These are phyloP conservation scores for Aulostomus chinensis DNA, from an alignment of 2,797 vertebrate genomes.

Conservation along the genomic window DNA sequence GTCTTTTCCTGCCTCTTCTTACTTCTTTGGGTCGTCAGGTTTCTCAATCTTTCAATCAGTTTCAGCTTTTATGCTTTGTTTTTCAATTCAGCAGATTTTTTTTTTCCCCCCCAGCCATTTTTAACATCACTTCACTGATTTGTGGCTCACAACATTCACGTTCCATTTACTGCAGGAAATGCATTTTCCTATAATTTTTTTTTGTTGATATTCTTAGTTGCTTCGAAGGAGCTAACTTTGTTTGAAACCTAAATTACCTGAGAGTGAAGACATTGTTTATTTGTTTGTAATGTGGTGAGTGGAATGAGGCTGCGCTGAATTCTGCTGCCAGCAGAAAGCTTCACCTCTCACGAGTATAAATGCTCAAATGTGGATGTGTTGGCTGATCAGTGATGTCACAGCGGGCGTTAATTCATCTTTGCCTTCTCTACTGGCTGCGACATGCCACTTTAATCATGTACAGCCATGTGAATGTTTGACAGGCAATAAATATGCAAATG, in stretches of 20 bases:
- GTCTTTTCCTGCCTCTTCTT: no score
- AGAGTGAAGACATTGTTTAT: slow-evolving; percentile 5
- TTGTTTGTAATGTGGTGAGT: not conserved
- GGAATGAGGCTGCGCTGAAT: not conserved
- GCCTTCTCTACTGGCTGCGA: no score
- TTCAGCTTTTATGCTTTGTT: not conserved
- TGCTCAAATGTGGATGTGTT: not conserved
- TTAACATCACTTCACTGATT: no score
- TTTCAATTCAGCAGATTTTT: not conserved
- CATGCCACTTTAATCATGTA: not conserved
- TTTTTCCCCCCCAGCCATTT: no score
- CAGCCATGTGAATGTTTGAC: slow-evolving; percentile 8
- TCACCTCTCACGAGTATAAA: no score
- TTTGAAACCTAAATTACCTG: slow-evolving; percentile 13
- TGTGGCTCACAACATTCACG: no score
- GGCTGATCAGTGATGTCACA: not conserved
- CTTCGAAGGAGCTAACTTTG: not conserved
- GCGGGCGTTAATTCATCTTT: no score
- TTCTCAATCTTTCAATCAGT: no score
- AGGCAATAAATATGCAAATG: slow-evolving; percentile 47
- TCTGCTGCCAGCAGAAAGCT: not conserved
- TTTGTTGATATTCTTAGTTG: not conserved
- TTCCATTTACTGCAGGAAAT: no score
- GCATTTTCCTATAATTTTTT: no score
- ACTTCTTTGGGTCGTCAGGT: no score